phyloP scores from a whole-genome alignment of 2,797 vertebrate species.

The Xyrichtys novacula region DNA sequence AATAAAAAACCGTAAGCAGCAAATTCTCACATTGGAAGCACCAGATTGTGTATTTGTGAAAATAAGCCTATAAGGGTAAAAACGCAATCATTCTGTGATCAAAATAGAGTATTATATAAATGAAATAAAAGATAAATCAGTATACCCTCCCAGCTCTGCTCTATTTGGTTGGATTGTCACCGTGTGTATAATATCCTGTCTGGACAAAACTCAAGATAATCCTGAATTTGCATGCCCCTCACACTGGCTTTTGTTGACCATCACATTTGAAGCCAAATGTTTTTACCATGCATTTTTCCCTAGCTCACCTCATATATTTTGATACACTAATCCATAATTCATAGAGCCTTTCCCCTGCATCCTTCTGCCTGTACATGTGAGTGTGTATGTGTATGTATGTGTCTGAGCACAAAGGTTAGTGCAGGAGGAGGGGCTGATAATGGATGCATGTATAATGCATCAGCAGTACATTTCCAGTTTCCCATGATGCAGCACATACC shows the following conservation, averaged over 20 bases:
- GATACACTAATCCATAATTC: constrained; percentile 66
- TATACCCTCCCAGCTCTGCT: background rate
- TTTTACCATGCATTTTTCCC: background rate
- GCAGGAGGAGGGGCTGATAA: constrained; percentile 46
- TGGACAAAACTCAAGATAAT: constrained; percentile 2
- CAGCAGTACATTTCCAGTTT: constrained; percentile 55
- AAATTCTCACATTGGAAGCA: no score
- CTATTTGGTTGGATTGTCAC: background rate
- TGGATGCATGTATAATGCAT: constrained; percentile 79
- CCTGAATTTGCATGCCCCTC: background rate
- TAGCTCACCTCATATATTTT: constrained; percentile 38
- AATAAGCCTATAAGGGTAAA: no score
- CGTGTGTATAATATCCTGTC: background rate
- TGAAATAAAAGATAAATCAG: no score
- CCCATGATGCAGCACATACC: constrained; percentile 45
- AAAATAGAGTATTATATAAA: no score
- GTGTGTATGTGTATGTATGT: constrained; percentile 16
- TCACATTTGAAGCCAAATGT: constrained; percentile 14
- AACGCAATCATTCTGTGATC: no score
- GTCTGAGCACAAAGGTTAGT: constrained; percentile 55
- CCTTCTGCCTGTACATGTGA: constrained; percentile 25
- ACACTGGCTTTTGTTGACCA: constrained; percentile 12
- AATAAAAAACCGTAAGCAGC: no score
- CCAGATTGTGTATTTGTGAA: no score
- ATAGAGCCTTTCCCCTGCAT: constrained; percentile 40